These are phyloP conservation scores for Papilio dardanus DNA, from an alignment of 1,140 invertebrate species.

Conservation along the genomic window DNA sequence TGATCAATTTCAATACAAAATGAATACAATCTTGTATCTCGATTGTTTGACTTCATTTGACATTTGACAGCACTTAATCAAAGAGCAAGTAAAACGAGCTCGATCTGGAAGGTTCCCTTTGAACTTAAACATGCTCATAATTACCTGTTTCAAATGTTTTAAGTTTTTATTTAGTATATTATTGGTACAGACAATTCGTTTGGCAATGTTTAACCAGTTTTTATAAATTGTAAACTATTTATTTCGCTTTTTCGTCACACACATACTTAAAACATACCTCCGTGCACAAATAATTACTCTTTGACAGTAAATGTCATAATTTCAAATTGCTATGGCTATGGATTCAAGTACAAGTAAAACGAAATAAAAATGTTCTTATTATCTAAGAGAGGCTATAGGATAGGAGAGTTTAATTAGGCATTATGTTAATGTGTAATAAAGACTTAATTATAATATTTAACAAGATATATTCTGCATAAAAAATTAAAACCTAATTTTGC, in stretches of 20 bases:
- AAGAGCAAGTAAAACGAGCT: background rate
- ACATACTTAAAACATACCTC: no score
- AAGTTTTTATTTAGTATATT: no score
- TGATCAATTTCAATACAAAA: background rate
- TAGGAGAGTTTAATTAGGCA: constrained; percentile 14
- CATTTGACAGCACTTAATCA: background rate
- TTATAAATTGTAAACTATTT: no score
- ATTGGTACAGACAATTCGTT: no score
- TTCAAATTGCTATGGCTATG: background rate
- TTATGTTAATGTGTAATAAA: constrained; percentile 5
- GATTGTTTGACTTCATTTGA: background rate
- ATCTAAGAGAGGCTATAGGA: constrained; percentile 9
- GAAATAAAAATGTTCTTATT: constrained; percentile 11
- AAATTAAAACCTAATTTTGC: background rate
- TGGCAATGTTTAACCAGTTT: no score
- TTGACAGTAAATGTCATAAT: constrained; percentile 5
- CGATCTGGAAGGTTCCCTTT: no score
- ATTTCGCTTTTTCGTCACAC: no score
- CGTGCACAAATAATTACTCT: no score
- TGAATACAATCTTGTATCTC: background rate
- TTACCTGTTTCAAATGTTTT: no score
- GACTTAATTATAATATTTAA: background rate
- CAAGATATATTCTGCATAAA: background rate
- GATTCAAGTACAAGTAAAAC: background rate
- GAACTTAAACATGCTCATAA: no score